Evolutionary conservation across 2,888 invertebrate species (phyloP).

Genomic region (Augochlorella aurata): DNA sequence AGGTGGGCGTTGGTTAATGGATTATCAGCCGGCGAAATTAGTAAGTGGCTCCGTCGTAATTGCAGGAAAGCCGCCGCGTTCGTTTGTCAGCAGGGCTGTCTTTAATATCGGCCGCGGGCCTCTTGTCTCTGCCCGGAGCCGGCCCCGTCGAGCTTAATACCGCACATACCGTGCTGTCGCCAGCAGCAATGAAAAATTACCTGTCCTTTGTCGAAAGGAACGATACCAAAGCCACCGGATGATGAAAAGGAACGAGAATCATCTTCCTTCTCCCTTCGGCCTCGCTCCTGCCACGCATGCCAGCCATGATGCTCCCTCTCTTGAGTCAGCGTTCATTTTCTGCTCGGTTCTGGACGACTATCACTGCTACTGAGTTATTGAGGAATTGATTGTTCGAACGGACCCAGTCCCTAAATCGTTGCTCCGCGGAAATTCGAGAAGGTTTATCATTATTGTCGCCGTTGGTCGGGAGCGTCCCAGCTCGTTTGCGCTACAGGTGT

Average conservation of each 20-base stretch:
- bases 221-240: slow-evolving; percentile 53
- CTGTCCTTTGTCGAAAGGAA: slow-evolving; percentile 60
- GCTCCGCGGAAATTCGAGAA: too few species aligned
- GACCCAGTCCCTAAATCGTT: too few species aligned
- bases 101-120: slow-evolving; percentile 56
- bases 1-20: slow-evolving; percentile 65
- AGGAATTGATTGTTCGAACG: background rate
- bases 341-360: background rate
- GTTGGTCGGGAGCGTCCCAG: too few species aligned
- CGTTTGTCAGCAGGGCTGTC: slow-evolving; percentile 62
- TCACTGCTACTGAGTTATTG: background rate
- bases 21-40: slow-evolving; percentile 72
- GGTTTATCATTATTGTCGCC: too few species aligned
- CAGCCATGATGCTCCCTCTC: background rate
- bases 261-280: slow-evolving; percentile 14
- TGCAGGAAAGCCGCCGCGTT: slow-evolving; percentile 53
- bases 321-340: slow-evolving; percentile 38
- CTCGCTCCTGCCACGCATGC: background rate
- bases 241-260: slow-evolving; percentile 62
- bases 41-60: slow-evolving; percentile 71
- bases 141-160: slow-evolving; percentile 42
- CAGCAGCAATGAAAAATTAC: slow-evolving; percentile 65
- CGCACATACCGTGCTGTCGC: slow-evolving; percentile 61
- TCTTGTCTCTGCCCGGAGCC: background rate
- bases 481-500: too few species aligned